Base-by-base conservation (phyloP, 2,113 vertebrate genomes). In the Misgurnus anguillicaudatus region DNA sequence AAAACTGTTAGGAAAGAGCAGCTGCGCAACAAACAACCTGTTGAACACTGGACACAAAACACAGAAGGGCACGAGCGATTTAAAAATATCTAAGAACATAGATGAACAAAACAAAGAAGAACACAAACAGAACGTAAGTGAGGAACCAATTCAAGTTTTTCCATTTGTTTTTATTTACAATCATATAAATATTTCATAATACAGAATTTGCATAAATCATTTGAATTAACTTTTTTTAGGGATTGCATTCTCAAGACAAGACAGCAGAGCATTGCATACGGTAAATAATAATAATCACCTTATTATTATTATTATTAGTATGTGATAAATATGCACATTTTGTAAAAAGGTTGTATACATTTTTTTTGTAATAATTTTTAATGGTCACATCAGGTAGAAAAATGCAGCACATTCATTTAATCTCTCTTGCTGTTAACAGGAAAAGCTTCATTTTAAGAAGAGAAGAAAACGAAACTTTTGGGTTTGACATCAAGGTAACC, bases 401-500 rank as follows among this genome's bases (percentile, higher is more conserved):
- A 51, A 51, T 47, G 47, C 2, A 13, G 47, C 51, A 17, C 1
- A 8, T n/a, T 55, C 6, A n/a, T 19, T 57, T 19, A 5, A 5
- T 57, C 53, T 57, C n/a, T 57, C 7, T 19, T 19, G 6, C 53
- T 21, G 58, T 62, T 69, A 74, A 55, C 62, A 87, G 86, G 58
- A 74, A 65, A 70, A 81, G 41, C 24, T 58, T 89, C 6, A 13
- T 72, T 6, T 51, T 95, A 71, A 9, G 91, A 21, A 95, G 94
- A 78, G 90, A 91, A 63, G 93, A 95, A 14, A 92, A 91, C 80
- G 93, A 92, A 87, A 84, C 83, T 0, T 96, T 95, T 87, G 95
- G 95, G 78, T 96, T 96, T 92, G 93, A 95, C 89, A 94, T 96
- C 86, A 92, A 94, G 93, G 94, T 96, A 81, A 87, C 90, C 24